These are phyloP conservation scores for Pagetopsis macropterus DNA, from an alignment of 2,797 vertebrate genomes.

Conservation along the genomic window DNA sequence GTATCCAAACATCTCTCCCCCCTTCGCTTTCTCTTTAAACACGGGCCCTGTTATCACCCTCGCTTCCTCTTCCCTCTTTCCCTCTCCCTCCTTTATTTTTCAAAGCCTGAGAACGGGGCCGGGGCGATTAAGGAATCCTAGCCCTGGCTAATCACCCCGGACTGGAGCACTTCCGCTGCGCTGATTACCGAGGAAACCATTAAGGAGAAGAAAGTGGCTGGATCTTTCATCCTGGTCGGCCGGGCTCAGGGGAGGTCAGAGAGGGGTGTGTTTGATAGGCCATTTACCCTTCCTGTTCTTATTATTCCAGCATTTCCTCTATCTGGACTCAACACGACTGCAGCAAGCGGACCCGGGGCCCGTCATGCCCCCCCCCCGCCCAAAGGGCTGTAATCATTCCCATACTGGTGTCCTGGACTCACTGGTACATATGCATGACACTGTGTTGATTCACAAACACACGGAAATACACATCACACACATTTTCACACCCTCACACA, in stretches of 20 bases:
- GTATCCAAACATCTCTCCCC: slow-evolving; percentile 53
- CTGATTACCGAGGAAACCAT: slow-evolving; percentile 94
- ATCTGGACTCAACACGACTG: slow-evolving; percentile 80
- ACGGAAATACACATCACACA: slow-evolving; percentile 34
- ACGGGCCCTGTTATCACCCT: slow-evolving; percentile 80
- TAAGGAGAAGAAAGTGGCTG: slow-evolving; percentile 90
- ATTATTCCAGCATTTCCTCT: slow-evolving; percentile 88
- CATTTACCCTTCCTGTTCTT: slow-evolving; percentile 88
- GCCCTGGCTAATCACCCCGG: slow-evolving; percentile 83
- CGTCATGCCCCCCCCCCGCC: slow-evolving; percentile 61
- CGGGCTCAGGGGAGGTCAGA: slow-evolving; percentile 88
- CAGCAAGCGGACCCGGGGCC: slow-evolving; percentile 64
- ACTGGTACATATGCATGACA: slow-evolving; percentile 56
- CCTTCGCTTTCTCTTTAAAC: slow-evolving; percentile 67
- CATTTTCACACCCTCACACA: slow-evolving; percentile 43
- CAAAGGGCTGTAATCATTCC: slow-evolving; percentile 85
- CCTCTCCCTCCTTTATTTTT: slow-evolving; percentile 71
- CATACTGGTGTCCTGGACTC: slow-evolving; percentile 81
- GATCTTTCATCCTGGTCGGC: slow-evolving; percentile 89
- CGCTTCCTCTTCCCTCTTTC: slow-evolving; percentile 78
- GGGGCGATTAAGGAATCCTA: slow-evolving; percentile 86
- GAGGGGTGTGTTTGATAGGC: slow-evolving; percentile 87
- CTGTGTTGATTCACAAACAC: slow-evolving; percentile 38
- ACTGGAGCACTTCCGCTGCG: slow-evolving; percentile 88
- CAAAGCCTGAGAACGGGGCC: slow-evolving; percentile 82